Evolutionary conservation across 2,888 invertebrate genomes (phyloP).

Genomic region (Teleogryllus oceanicus): DNA sequence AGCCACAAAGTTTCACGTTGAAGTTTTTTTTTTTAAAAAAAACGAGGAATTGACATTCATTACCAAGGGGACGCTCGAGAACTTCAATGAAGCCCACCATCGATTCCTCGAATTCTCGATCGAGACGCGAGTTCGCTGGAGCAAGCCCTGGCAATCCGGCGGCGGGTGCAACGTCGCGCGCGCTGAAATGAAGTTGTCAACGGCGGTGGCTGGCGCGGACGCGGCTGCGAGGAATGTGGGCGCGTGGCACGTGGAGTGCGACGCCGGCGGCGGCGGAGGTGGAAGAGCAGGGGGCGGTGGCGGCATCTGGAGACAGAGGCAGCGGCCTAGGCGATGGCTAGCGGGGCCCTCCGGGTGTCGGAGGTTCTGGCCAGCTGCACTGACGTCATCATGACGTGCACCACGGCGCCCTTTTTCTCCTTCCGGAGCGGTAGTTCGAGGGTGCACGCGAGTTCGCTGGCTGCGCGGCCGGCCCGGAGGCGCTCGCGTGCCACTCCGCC

Average conservation of each 20-base stretch:
- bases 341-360: neutral
- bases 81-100: too few species aligned
- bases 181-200: conserved; percentile 8
- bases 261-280: neutral
- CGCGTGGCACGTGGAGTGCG: neutral
- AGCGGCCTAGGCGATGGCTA: neutral
- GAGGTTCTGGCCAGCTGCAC: neutral
- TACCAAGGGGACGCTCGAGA: too few species aligned
- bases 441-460: neutral
- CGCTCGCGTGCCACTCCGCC: neutral
- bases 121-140: too few species aligned
- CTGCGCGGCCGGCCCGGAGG: neutral
- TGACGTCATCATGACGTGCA: conserved; percentile 9
- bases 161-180: neutral
- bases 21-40: too few species aligned
- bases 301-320: neutral
- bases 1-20: too few species aligned
- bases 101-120: too few species aligned
- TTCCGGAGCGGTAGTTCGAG: neutral
- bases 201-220: neutral
- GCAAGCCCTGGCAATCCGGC: neutral
- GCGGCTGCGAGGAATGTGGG: neutral
- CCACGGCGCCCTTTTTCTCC: conserved; percentile 11
- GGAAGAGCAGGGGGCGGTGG: neutral
- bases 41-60: too few species aligned